Evolutionary conservation across 2,888 invertebrate species (phyloP).

Genomic region (Gibbula magus): DNA sequence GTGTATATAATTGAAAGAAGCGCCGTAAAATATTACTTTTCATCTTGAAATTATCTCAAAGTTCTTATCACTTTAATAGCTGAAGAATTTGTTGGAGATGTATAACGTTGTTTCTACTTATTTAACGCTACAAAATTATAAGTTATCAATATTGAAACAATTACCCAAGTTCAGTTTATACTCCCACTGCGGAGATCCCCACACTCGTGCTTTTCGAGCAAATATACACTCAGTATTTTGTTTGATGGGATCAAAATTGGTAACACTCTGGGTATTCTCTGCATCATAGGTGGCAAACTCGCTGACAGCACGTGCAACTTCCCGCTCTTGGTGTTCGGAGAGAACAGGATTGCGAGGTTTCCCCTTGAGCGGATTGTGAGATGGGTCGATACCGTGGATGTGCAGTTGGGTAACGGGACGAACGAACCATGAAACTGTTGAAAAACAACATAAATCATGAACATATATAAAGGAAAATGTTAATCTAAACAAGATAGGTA

Average conservation of each 20-base stretch:
- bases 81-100: no score
- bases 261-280: constrained; percentile 41
- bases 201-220: constrained; percentile 62
- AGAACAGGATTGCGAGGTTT: constrained; percentile 49
- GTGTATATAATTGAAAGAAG: no score
- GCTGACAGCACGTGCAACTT: constrained; percentile 42
- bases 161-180: constrained; percentile 54
- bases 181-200: constrained; percentile 62
- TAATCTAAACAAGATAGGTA: no score
- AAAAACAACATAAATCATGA: neutral
- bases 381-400: neutral
- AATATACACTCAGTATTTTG: constrained; percentile 63
- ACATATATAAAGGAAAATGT: no score
- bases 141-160: no score
- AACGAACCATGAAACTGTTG: neutral
- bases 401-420: neutral
- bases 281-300: constrained; percentile 56
- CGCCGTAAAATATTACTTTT: no score
- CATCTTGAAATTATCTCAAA: no score
- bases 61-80: no score
- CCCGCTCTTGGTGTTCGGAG: constrained; percentile 36
- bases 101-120: no score
- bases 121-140: no score
- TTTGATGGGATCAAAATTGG: constrained; percentile 58
- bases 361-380: constrained; percentile 47